Evolutionary conservation across 2,113 vertebrate species (phyloP).

Genomic region (Harpagus bidentatus): DNA sequence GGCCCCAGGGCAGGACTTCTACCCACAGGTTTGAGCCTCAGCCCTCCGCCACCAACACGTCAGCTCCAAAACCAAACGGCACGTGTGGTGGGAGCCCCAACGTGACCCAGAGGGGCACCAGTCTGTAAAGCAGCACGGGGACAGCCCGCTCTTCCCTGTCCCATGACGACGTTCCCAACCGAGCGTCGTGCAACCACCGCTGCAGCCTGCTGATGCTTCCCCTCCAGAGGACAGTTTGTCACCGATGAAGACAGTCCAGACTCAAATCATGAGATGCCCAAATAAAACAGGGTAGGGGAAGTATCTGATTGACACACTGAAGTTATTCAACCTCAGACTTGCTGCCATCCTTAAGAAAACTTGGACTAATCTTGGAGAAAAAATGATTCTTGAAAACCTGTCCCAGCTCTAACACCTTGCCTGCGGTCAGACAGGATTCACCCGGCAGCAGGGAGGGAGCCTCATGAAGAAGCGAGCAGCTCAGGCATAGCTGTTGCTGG

Average conservation of each 20-base stretch:
- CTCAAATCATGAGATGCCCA: background rate
- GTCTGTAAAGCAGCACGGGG: background rate
- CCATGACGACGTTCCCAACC: accelerated
- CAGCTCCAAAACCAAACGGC: background rate
- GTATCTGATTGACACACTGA: background rate
- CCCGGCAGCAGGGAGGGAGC: background rate
- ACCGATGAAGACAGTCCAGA: background rate
- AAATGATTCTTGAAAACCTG: background rate
- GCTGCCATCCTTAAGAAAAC: background rate
- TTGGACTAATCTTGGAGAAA: background rate
- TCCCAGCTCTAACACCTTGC: background rate
- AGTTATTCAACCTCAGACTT: background rate
- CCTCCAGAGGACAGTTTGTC: background rate
- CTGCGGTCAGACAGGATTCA: background rate
- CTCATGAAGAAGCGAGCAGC: background rate
- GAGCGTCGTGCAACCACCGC: background rate
- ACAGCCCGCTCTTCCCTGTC: background rate
- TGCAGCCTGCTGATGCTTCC: background rate
- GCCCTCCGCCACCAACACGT: background rate
- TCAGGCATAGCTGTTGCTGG: background rate
- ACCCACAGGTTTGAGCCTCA: background rate
- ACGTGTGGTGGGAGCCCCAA: background rate
- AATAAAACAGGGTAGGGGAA: background rate
- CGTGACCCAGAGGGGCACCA: background rate
- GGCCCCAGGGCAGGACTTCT: background rate